These are phyloP conservation scores for Eciton burchellii DNA, from an alignment of 1,140 invertebrate species.

Conservation along the genomic window DNA sequence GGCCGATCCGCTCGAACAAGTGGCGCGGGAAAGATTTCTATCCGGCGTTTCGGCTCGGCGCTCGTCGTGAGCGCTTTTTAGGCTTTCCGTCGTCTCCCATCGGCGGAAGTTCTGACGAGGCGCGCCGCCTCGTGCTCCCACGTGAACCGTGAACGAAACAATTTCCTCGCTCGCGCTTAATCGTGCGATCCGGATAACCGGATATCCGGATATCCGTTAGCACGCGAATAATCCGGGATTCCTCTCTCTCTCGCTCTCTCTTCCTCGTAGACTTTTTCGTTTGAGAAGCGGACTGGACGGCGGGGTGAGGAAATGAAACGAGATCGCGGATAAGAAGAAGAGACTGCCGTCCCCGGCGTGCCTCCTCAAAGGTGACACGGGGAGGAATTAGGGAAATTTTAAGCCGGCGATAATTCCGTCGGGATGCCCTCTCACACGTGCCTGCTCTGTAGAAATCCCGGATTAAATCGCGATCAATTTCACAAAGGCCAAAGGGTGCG, in stretches of 20 bases:
- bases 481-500: constrained; percentile 18
- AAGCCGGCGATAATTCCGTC: constrained; percentile 60
- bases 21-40: too few species aligned
- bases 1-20: too few species aligned
- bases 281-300: constrained; percentile 69
- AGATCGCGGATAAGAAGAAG: constrained; percentile 71
- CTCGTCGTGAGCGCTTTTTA: too few species aligned
- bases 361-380: constrained; percentile 24
- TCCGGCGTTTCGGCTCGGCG: too few species aligned
- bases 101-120: too few species aligned
- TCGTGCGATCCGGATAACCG: constrained; percentile 69
- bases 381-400: constrained; percentile 50
- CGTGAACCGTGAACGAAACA: constrained; percentile 54
- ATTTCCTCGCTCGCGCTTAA: constrained; percentile 68
- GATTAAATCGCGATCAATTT: constrained; percentile 46
- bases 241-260: constrained; percentile 55
- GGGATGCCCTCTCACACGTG: constrained; percentile 39
- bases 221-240: constrained; percentile 69
- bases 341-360: constrained; percentile 56
- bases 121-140: too few species aligned
- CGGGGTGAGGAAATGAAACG: constrained; percentile 60
- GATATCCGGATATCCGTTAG: constrained; percentile 68
- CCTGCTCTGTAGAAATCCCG: neutral
- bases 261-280: constrained; percentile 67
- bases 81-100: too few species aligned